phyloP scores from a whole-genome alignment of 2,797 vertebrate species.

The Premnoplex brunnescens region DNA sequence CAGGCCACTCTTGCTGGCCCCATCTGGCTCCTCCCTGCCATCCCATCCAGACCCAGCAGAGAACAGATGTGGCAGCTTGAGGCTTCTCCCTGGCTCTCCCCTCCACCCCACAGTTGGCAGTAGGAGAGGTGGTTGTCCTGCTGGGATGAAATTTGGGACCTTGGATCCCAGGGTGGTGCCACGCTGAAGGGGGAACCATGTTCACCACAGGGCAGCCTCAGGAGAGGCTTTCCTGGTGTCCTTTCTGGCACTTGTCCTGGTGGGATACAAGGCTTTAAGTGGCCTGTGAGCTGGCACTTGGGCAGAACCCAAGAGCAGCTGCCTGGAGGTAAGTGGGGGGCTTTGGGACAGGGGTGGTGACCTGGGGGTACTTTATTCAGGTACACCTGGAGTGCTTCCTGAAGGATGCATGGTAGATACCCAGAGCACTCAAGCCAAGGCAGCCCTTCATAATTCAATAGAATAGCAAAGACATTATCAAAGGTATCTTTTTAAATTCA shows the following conservation, averaged over 20 bases:
- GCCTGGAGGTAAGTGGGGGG: neutral
- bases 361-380: neutral
- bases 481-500: neutral
- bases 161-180: neutral
- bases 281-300: neutral
- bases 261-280: neutral
- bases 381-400: neutral
- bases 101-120: neutral
- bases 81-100: neutral
- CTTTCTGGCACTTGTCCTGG: neutral
- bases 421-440: neutral
- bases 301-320: neutral
- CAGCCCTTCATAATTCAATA: neutral
- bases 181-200: rapidly evolving
- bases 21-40: neutral
- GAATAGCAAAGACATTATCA: neutral
- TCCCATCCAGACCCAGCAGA: no score
- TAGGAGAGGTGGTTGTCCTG: neutral
- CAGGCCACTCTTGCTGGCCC: neutral
- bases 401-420: neutral
- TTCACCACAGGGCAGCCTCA: neutral
- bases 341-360: neutral
- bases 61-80: neutral
- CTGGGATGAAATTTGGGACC: neutral
- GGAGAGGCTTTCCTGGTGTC: neutral